Base-by-base conservation (phyloP, 2,888 invertebrate genomes). In the Amphipoea oculea region DNA sequence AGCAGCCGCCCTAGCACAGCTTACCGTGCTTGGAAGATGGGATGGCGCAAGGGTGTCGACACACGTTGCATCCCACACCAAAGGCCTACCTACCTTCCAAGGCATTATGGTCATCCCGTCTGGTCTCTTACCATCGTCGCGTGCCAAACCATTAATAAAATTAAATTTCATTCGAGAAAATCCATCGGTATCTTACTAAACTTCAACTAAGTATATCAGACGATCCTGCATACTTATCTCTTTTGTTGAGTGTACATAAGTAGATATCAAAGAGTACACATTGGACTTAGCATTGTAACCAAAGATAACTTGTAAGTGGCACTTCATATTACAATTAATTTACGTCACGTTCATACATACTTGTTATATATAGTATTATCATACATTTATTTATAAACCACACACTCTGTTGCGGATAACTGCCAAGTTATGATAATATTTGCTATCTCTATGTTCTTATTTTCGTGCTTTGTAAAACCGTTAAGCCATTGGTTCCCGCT, bases 261-360 rank as follows among this genome's bases (percentile, higher is more conserved):
- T 23, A 73, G 29, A 60, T 74, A 82, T 68, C 23, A 71, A 57
- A 74, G 60, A 40, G 48, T 74, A 74, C 62, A 78, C 42, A 83
- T 71, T 68, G 57, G 20, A 69, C 45, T 83, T 65, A 70, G 65
- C 54, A 78, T 54, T 57, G 68, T 72, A 62, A 78, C 73, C n/a
- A 82, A 54, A 82, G 73, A 82, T 78, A 84, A 54, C 45, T 65
- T 74, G 17, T 48, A 74, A 82, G 71, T 82, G 63, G 11, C 63
- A 78, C 78, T 82, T 60, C 23, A 71, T 82, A 68, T 76, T 77
- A 76, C 77, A 79, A 72, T 74, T 69, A 69, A 78, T 83, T 65
- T 72, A 57, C 83, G 79, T 86, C 74, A 84, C 63, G 57, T 45
- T 76, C 3, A 17, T 67, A 17, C 57, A 48, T 62, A 62, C 54